phyloP scores from a whole-genome alignment of 2,797 vertebrate genomes.

The Sandelia bainsii region DNA sequence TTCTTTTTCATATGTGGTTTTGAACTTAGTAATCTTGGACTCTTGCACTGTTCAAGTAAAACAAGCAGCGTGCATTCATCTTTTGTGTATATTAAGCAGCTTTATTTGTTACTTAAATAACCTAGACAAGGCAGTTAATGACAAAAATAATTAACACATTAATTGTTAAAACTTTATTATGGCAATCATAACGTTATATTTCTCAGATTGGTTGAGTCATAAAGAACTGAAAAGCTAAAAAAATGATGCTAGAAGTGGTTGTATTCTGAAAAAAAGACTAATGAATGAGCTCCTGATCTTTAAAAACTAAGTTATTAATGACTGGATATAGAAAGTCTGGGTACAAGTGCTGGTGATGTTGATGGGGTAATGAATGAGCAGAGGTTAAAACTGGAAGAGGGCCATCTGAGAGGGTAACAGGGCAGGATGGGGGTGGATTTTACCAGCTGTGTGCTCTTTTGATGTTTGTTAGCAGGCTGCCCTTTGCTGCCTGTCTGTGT shows the following conservation, averaged over 20 bases:
- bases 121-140: neutral
- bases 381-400: conserved; percentile 65
- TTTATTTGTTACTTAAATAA: neutral
- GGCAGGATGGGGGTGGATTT: conserved; percentile 61
- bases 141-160: neutral
- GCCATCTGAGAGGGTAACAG: conserved; percentile 50
- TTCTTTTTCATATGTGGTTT: too few relatives aligned
- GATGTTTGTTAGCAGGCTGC: conserved; percentile 68
- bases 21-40: neutral
- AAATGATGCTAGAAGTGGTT: neutral
- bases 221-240: neutral
- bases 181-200: too few relatives aligned
- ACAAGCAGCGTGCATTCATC: neutral
- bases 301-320: conserved; percentile 24
- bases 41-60: neutral
- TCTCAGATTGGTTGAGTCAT: neutral
- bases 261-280: neutral
- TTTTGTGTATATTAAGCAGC: neutral
- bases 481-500: conserved; percentile 57
- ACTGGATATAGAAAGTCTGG: conserved; percentile 8
- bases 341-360: conserved; percentile 29
- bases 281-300: neutral
- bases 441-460: conserved; percentile 70
- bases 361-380: conserved; percentile 67
- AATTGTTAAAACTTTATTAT: neutral